These are phyloP conservation scores for Paracentrotus lividus DNA, from an alignment of 53 echinoderm and acorn worm species.

Conservation along the genomic window DNA sequence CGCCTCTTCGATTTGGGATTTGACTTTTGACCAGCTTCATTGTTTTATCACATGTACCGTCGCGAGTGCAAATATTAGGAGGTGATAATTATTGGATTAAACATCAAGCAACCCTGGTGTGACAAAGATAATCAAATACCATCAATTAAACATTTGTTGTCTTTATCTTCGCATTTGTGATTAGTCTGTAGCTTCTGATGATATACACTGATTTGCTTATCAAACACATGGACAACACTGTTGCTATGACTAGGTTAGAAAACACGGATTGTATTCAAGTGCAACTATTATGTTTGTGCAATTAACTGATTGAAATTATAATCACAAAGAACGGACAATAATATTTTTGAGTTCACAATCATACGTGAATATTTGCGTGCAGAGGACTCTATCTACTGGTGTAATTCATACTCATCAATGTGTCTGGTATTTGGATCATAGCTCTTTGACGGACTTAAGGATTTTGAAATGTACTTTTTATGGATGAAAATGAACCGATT, in stretches of 20 bases:
- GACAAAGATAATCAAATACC: background rate
- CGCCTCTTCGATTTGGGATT: background rate
- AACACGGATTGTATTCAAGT: background rate
- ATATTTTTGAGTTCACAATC: background rate
- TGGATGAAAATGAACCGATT: background rate
- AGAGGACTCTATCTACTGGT: background rate
- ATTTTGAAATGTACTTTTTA: background rate
- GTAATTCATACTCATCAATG: background rate
- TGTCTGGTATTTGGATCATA: background rate
- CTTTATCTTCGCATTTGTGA: background rate
- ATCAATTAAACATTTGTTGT: background rate
- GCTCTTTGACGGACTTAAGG: background rate
- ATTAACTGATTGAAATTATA: background rate
- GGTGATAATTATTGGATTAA: constrained; percentile 44
- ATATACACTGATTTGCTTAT: background rate
- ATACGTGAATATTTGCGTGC: background rate
- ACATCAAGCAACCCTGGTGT: background rate
- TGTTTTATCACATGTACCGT: background rate
- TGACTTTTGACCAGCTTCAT: background rate
- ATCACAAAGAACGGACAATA: background rate
- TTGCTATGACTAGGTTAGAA: background rate
- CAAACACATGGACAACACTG: background rate
- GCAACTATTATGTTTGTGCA: constrained; percentile 16
- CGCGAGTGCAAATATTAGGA: background rate
- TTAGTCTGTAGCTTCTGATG: background rate